Conservation (phyloP, 2,888 invertebrate genomes). For the Lycia hirtaria region DNA sequence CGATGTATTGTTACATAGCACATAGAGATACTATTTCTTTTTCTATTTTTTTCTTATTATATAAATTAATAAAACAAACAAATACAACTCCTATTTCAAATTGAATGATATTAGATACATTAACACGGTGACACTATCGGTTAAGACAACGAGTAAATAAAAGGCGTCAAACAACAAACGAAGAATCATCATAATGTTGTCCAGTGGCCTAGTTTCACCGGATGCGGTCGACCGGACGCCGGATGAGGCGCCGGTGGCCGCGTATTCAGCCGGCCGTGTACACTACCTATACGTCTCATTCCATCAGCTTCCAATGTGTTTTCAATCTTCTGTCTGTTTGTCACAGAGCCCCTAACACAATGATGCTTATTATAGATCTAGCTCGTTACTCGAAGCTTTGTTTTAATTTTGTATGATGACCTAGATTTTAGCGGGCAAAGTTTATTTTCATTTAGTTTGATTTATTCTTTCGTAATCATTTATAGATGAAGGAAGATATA, state of each 20-base stretch:
- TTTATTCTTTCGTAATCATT: neutral
- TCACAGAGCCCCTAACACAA: constrained; percentile 35
- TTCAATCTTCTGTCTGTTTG: constrained; percentile 54
- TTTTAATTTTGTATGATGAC: constrained; percentile 6
- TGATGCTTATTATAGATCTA: constrained; percentile 21
- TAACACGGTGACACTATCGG: neutral
- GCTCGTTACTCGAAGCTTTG: constrained; percentile 21
- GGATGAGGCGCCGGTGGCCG: constrained; percentile 16
- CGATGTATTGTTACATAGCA: too few species aligned
- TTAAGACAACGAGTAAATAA: neutral
- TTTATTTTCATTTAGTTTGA: neutral
- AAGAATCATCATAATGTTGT: constrained; percentile 2
- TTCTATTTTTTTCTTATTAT: too few species aligned
- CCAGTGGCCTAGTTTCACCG: constrained; percentile 15
- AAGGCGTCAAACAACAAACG: constrained; percentile 6
- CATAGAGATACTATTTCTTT: too few species aligned
- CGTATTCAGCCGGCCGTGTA: neutral
- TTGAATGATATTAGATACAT: neutral
- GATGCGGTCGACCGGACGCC: constrained; percentile 15
- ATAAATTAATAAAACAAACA: too few species aligned
- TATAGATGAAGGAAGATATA: neutral
- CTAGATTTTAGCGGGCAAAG: neutral
- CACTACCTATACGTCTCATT: constrained; percentile 21
- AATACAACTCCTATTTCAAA: neutral
- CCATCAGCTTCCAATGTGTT: constrained; percentile 43